phyloP scores from a whole-genome alignment of 2,888 invertebrate species.

The Spodoptera exigua region DNA sequence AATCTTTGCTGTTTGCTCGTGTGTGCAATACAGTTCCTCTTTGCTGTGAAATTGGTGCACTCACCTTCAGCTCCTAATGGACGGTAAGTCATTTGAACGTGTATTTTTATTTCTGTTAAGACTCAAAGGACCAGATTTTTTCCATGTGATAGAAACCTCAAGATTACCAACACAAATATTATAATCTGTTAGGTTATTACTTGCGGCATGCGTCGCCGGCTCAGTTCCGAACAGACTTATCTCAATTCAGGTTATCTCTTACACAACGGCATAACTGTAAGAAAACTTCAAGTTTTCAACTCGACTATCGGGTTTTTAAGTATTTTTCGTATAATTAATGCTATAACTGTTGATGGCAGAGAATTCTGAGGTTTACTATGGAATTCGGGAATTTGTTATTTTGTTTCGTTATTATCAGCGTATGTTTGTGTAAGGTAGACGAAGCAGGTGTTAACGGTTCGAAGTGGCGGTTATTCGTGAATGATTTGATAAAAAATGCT shows the following conservation, averaged over 20 bases:
- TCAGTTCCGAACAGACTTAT: slow-evolving; percentile 74
- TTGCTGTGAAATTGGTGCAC: slow-evolving; percentile 97
- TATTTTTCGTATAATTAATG: slow-evolving; percentile 64
- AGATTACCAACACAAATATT: slow-evolving; percentile 71
- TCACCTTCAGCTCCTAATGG: slow-evolving; percentile 94
- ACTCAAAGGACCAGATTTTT: slow-evolving; percentile 24
- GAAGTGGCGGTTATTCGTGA: slow-evolving; percentile 83
- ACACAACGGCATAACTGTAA: slow-evolving; percentile 80
- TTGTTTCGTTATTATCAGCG: slow-evolving; percentile 45
- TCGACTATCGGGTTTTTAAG: slow-evolving; percentile 64
- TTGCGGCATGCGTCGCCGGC: slow-evolving; percentile 61
- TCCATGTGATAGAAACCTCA: slow-evolving; percentile 31
- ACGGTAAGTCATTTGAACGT: slow-evolving; percentile 79
- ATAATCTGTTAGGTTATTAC: slow-evolving; percentile 71
- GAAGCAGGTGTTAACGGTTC: slow-evolving; percentile 85
- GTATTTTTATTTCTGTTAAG: slow-evolving; percentile 14
- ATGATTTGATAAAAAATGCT: slow-evolving; percentile 80
- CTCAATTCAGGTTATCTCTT: slow-evolving; percentile 80
- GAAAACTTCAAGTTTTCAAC: slow-evolving; percentile 72
- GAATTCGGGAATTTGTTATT: slow-evolving; percentile 34
- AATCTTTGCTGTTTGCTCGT: slow-evolving; percentile 97
- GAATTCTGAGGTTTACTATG: slow-evolving; percentile 45
- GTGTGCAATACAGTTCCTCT: slow-evolving; percentile 98
- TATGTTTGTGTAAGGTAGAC: slow-evolving; percentile 49
- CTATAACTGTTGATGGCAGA: slow-evolving; percentile 54